These are phyloP conservation scores for Atlantisia rogersi DNA, from an alignment of 2,113 vertebrate genomes.

Conservation along the genomic window DNA sequence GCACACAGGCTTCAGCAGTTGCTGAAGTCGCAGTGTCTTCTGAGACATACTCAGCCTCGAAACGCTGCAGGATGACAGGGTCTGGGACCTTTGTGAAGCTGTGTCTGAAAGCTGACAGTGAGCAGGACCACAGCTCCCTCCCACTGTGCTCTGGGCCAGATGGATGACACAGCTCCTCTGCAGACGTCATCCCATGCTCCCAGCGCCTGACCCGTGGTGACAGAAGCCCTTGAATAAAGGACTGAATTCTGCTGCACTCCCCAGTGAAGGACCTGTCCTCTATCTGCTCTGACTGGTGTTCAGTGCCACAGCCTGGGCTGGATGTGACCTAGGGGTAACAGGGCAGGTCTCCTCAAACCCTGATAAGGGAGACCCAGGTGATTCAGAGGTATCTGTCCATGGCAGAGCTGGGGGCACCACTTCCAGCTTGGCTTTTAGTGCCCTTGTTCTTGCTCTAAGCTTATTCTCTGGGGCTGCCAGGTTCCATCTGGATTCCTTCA, in stretches of 20 bases:
- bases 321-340: background rate
- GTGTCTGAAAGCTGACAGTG: background rate
- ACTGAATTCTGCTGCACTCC: background rate
- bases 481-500: background rate
- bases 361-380: background rate
- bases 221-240: background rate
- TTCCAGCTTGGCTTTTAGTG: background rate
- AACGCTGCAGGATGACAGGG: background rate
- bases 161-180: background rate
- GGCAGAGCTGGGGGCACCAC: background rate
- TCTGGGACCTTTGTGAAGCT: background rate
- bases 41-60: background rate
- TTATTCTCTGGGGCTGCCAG: background rate
- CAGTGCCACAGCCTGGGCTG: background rate
- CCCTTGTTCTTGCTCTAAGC: background rate
- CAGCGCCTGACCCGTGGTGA: fast-evolving
- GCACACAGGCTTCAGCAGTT: background rate
- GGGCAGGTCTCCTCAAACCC: background rate
- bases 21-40: background rate
- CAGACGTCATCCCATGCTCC: background rate
- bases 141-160: background rate
- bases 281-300: background rate
- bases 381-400: background rate
- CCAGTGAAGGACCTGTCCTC: background rate
- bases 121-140: fast-evolving